Percentiles rank a stretch among this genome's conserved stretches.
phyloP scores from a whole-genome alignment of 2,888 invertebrate species.

The Scelioninae gen. 2 region DNA sequence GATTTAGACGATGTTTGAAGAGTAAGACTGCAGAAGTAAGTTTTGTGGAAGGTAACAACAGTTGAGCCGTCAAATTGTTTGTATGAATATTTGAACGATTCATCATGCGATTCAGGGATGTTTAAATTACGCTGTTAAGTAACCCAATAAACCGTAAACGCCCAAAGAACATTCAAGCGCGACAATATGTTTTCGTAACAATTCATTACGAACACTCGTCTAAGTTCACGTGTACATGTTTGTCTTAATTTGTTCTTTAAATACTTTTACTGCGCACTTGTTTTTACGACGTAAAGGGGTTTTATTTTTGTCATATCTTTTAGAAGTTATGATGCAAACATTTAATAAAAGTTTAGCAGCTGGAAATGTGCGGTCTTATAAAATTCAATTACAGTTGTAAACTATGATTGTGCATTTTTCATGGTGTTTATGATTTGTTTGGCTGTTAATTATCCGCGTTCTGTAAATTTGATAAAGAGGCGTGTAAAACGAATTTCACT shows the following conservation, averaged over 20 bases:
- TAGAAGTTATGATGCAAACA: too few relatives aligned
- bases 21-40: constrained; percentile 21
- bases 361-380: too few relatives aligned
- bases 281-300: too few relatives aligned
- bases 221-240: constrained; percentile 16
- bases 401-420: too few relatives aligned
- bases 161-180: constrained; percentile 10
- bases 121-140: constrained; percentile 21
- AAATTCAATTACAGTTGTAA: too few relatives aligned
- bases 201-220: constrained; percentile 8
- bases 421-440: too few relatives aligned
- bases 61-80: constrained; percentile 19
- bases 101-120: constrained; percentile 16
- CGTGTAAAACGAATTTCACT: too few relatives aligned
- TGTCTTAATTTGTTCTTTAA: constrained; percentile 38
- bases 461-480: too few relatives aligned
- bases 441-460: too few relatives aligned
- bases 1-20: constrained; percentile 38
- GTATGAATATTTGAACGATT: constrained; percentile 41
- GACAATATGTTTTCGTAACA: constrained; percentile 24
- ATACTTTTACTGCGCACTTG: too few relatives aligned
- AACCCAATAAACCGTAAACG: constrained; percentile 23
- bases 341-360: too few relatives aligned
- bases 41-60: constrained; percentile 35
- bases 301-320: too few relatives aligned